Conservation (phyloP, 92 coral and sea anemone species). For the Parazoanthus atlanticus region DNA sequence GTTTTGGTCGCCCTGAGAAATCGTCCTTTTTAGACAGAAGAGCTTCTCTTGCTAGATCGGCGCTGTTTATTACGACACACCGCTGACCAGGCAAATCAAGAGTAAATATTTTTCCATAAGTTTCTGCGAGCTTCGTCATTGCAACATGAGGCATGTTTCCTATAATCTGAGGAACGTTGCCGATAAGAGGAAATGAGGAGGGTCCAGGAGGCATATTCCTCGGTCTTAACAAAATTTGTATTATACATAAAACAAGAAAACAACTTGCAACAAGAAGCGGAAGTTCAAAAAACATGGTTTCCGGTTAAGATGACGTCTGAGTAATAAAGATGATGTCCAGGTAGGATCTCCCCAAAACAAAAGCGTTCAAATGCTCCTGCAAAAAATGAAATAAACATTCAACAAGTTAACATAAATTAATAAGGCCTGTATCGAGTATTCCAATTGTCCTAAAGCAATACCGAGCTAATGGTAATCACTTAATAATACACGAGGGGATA, state of each 20-base stretch:
- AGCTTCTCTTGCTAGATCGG: slow-evolving; percentile 61
- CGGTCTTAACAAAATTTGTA: slow-evolving; percentile 25
- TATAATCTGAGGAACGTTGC: slow-evolving; percentile 39
- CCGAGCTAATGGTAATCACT: no score
- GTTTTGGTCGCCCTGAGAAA: slow-evolving; percentile 57
- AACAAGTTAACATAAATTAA: no score
- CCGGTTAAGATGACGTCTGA: background rate
- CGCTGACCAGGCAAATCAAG: slow-evolving; percentile 53
- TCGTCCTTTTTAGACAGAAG: slow-evolving; percentile 58
- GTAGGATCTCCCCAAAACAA: background rate
- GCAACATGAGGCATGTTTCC: slow-evolving; percentile 48
- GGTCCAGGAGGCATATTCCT: slow-evolving; percentile 68
- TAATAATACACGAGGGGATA: no score
- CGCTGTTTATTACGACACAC: slow-evolving; percentile 60
- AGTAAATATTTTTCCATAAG: slow-evolving; percentile 60
- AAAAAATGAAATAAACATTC: background rate
- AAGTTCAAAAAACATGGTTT: slow-evolving; percentile 20
- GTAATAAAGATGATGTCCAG: background rate
- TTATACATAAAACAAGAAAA: background rate
- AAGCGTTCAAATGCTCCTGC: background rate
- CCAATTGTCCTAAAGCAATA: background rate
- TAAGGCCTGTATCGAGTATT: background rate
- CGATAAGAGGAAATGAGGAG: slow-evolving; percentile 53
- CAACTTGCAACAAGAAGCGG: background rate
- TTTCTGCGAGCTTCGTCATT: slow-evolving; percentile 48